A percentile compares a stretch with the other conserved stretches of the same genome.
Conservation (phyloP, 2,113 vertebrate species). For the Propithecus coquereli region DNA sequence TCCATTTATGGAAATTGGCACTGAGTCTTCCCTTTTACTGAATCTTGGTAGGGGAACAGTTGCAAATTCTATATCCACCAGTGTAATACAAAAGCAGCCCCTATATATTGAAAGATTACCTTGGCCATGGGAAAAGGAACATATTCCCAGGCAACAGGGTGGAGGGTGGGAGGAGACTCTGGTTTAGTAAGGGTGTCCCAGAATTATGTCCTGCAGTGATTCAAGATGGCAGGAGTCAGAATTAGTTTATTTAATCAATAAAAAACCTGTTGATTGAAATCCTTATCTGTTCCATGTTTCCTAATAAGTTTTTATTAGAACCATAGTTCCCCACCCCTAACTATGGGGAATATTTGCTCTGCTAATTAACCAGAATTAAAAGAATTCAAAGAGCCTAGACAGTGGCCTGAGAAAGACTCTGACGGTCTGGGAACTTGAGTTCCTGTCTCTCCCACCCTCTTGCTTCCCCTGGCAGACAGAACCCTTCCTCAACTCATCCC, state of each 20-base stretch:
- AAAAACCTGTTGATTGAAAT: not conserved
- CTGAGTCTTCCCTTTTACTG: not conserved
- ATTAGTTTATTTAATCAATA: not conserved
- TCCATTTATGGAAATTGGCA: not conserved
- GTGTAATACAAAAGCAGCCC: not conserved
- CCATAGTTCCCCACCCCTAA: not conserved
- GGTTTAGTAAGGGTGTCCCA: not conserved
- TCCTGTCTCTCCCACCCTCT: not conserved
- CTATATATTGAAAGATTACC: not conserved
- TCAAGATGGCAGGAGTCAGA: not conserved
- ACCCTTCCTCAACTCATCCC: not conserved
- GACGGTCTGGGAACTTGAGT: not conserved
- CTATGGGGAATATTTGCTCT: not conserved
- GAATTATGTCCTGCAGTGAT: not conserved
- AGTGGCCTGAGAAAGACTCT: not conserved
- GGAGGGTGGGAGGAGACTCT: not conserved
- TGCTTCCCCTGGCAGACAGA: not conserved
- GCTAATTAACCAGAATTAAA: not conserved
- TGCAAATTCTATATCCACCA: not conserved
- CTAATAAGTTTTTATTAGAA: conserved; percentile 11
- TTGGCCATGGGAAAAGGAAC: not conserved
- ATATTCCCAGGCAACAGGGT: not conserved
- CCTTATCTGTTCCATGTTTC: conserved; percentile 23
- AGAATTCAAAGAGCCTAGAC: not conserved
- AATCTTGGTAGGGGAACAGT: not conserved